phyloP scores from a whole-genome alignment of 2,113 vertebrate species.

The Cyanoliseus patagonus region DNA sequence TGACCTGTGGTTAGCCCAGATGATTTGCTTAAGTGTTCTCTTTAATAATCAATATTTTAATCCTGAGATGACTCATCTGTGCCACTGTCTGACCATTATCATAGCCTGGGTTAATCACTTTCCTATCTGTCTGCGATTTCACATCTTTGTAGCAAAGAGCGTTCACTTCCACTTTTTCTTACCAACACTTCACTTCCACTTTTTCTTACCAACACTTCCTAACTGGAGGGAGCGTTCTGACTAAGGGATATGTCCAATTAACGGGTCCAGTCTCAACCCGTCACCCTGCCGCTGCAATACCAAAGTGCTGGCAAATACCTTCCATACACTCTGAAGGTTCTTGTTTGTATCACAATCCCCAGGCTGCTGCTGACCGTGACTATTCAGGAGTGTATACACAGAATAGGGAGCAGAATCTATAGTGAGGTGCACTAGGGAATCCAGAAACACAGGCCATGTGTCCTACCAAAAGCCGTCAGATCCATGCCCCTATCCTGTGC shows the following conservation, averaged over 20 bases:
- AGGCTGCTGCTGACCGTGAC: background rate
- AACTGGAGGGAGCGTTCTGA: background rate
- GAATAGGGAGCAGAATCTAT: background rate
- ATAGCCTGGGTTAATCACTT: rapidly evolving
- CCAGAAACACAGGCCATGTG: background rate
- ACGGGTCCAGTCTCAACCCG: background rate
- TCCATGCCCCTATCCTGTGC: background rate
- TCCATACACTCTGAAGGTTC: background rate
- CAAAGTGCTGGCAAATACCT: background rate
- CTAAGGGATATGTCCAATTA: background rate
- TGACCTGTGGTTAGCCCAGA: background rate
- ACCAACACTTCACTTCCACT: background rate
- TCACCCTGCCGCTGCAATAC: background rate
- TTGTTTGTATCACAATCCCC: rapidly evolving
- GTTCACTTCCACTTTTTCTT: background rate
- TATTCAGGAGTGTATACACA: background rate
- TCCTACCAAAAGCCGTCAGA: background rate
- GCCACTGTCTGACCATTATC: background rate
- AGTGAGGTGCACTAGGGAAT: background rate
- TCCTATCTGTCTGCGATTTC: background rate
- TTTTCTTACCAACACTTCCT: background rate
- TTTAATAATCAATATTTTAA: background rate
- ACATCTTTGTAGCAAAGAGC: background rate
- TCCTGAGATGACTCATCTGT: background rate
- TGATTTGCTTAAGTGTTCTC: background rate